These are phyloP conservation scores for rat (Rattus norvegicus) DNA, from an alignment of 2,113 vertebrate genomes.

Conservation along the genomic window GRCr8 NC_086038.1:49131001-49131500, in stretches of 20 bases:
- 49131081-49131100: neutral
- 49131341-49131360: neutral
- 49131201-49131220: neutral
- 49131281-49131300: neutral
- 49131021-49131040: neutral
- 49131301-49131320: neutral
- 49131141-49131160: neutral
- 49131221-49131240: slow-evolving; percentile 21
- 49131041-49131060: neutral
- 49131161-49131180: neutral
- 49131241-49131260: neutral
- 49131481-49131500: neutral
- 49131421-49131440: neutral
- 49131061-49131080: neutral
- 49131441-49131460: neutral
- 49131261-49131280: neutral
- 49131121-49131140: neutral
- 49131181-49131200: neutral
- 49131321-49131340: neutral
- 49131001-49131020: neutral
- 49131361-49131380: neutral
- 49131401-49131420: neutral
- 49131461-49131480: neutral
- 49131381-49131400: neutral
- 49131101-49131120: neutral